Conservation (phyloP, 2,797 vertebrate genomes). For the Neoniphon sammara region DNA sequence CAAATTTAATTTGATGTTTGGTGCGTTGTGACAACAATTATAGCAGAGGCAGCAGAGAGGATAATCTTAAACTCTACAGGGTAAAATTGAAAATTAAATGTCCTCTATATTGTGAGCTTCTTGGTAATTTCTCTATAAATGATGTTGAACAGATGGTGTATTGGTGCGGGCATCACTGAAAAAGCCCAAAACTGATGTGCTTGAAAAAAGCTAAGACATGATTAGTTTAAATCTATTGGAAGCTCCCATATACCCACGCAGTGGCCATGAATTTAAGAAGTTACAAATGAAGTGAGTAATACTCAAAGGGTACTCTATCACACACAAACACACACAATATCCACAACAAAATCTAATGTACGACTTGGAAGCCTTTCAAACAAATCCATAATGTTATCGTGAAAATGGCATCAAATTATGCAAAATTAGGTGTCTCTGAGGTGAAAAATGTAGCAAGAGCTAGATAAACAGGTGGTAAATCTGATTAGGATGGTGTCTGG, state of each 20-base stretch:
- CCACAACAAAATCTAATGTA: conserved; percentile 51
- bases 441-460: conserved; percentile 62
- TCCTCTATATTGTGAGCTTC: conserved; percentile 37
- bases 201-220: conserved; percentile 39
- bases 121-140: conserved; percentile 51
- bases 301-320: conserved; percentile 1
- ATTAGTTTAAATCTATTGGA: conserved; percentile 40
- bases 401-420: conserved; percentile 58
- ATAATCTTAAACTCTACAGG: conserved; percentile 1
- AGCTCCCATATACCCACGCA: conserved; percentile 15
- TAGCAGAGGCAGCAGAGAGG: conserved; percentile 3
- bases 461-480: conserved; percentile 79
- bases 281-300: conserved; percentile 45
- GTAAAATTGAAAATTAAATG: conserved; percentile 44
- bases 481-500: conserved; percentile 67
- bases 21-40: neutral
- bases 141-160: conserved; percentile 52
- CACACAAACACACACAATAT: conserved; percentile 41
- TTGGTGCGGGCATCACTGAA: conserved; percentile 44
- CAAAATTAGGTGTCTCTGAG: conserved; percentile 59
- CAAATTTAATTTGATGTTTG: conserved; percentile 1
- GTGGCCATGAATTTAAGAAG: conserved; percentile 22
- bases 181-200: conserved; percentile 31
- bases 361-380: conserved; percentile 50
- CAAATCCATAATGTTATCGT: conserved; percentile 58